phyloP scores from a whole-genome alignment of 2,888 invertebrate species.

The Spodoptera littoralis region DNA sequence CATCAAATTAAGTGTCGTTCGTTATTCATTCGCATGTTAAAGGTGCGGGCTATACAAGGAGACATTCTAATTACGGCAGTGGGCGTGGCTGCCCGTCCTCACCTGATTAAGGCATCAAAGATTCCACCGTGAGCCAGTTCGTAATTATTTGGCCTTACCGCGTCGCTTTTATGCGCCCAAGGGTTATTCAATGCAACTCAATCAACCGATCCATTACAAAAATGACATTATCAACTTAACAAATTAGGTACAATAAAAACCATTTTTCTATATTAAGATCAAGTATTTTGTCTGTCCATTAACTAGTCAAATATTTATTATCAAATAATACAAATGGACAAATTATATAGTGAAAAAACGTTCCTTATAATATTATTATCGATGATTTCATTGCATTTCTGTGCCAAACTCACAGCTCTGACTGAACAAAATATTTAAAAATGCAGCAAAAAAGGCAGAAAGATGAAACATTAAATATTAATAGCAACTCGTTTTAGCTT shows the following conservation, averaged over 20 bases:
- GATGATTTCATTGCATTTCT: conserved; percentile 20
- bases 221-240: conserved; percentile 24
- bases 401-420: conserved; percentile 10
- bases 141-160: conserved; percentile 76
- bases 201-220: conserved; percentile 46
- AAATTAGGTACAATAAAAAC: conserved; percentile 17
- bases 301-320: conserved; percentile 15
- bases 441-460: conserved; percentile 42
- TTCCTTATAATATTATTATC: conserved; percentile 11
- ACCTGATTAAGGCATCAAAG: conserved; percentile 84
- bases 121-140: conserved; percentile 68
- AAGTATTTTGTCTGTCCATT: conserved; percentile 2
- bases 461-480: conserved; percentile 56
- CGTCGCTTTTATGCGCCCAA: conserved; percentile 57
- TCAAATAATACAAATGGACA: background rate
- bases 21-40: conserved; percentile 60
- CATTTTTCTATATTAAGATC: conserved; percentile 17
- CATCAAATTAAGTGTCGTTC: conserved; percentile 57
- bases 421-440: conserved; percentile 43
- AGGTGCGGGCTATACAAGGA: conserved; percentile 67
- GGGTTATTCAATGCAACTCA: conserved; percentile 53
- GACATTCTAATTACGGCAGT: conserved; percentile 79
- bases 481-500: conserved; percentile 54
- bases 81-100: conserved; percentile 74
- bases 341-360: conserved; percentile 23